Evolutionary conservation across 1,140 invertebrate species (phyloP).

Genomic region (Drosophila lacertosa): DNA sequence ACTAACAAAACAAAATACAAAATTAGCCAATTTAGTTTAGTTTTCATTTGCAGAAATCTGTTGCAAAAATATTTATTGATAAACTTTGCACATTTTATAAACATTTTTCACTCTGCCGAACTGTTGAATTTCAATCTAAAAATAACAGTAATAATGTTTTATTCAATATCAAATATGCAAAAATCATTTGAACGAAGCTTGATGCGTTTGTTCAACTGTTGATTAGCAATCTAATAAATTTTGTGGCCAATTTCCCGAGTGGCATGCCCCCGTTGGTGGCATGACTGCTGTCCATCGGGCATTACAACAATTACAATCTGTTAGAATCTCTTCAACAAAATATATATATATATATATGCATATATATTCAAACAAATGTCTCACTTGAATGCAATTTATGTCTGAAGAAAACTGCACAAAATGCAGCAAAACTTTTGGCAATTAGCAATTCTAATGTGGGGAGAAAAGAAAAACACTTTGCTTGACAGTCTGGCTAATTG

Average conservation of each 20-base stretch:
- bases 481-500: conserved; percentile 78
- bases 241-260: background rate
- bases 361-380: conserved; percentile 56
- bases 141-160: conserved; percentile 9
- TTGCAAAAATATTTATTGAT: too few relatives aligned
- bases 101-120: too few relatives aligned
- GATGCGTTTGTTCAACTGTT: conserved; percentile 1
- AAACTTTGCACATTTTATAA: too few relatives aligned
- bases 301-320: conserved; percentile 43
- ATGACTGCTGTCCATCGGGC: background rate
- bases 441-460: conserved; percentile 78
- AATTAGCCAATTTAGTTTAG: too few relatives aligned
- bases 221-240: conserved; percentile 6
- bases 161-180: conserved; percentile 11
- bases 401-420: conserved; percentile 60
- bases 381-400: conserved; percentile 52
- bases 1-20: too few relatives aligned
- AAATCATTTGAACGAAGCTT: background rate
- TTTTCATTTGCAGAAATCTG: too few relatives aligned
- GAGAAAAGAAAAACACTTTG: conserved; percentile 62
- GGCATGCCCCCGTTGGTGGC: background rate
- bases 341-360: background rate
- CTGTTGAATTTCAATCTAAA: too few relatives aligned
- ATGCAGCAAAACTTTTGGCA: conserved; percentile 68
- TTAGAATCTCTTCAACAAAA: conserved; percentile 24